Base-by-base conservation (phyloP, 2,113 vertebrate species). In the Progne subis region DNA sequence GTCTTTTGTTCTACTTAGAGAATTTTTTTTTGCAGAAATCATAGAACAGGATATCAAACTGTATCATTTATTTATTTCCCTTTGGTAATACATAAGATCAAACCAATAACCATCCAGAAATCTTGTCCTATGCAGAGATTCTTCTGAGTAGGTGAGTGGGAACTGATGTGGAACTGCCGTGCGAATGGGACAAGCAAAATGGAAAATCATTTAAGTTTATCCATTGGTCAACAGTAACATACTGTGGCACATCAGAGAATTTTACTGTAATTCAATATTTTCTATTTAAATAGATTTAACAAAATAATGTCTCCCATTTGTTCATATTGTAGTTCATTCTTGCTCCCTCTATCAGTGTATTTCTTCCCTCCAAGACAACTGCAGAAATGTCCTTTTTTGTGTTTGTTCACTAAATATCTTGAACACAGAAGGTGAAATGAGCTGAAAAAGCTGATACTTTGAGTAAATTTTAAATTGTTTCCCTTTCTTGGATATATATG, bases 101-200 rank as follows among this genome's bases (percentile, higher is more conserved):
- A 71, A 47, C 20, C 18, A 31, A 39, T 47, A 89, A 32, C 12
- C 8, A 17, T 63, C 7, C 20, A n/a, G 28, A 78, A 44, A 3
- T 49, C 18, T 43, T 69, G 19, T 79, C 41, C 52, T 68, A 0
- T 63, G 21, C 24, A 32, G 55, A 55, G 24, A 8, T 6, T 19
- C 28, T 64, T 15, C 28, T 26, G 53, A 19, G 26, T 20, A 43
- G 46, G 5, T 26, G 49, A 5, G 4, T 14, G 41, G 25, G 59
- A 26, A 39, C 47, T 6, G 26, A 32, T 49, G 46, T 47, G 37
- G 43, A n/a, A 12, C 18, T 39, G 61, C 56, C 0, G 0, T 29
- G 43, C 68, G 47, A 32, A 26, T 55, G 53, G 37, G 55, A 21
- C 16, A 56, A 78, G 25, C 20, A 25, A 67, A 79, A 76, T 15